These are phyloP conservation scores for Asbolus verrucosus DNA, from an alignment of 1,140 invertebrate species.

Conservation along the genomic window DNA sequence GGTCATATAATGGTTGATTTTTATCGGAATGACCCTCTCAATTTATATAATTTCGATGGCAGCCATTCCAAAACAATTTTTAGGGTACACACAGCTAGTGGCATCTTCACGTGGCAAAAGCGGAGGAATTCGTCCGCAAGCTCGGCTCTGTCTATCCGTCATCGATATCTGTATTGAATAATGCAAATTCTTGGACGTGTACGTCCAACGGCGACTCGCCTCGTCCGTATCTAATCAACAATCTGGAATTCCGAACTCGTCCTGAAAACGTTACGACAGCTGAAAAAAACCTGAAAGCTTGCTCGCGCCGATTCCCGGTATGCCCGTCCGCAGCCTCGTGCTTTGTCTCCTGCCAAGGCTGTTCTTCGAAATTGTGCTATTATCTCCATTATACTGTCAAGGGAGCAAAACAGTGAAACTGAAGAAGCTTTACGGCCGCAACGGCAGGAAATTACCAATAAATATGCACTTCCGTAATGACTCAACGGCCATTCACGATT, in stretches of 20 bases:
- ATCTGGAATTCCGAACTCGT: constrained; percentile 27
- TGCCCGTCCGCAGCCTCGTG: background rate
- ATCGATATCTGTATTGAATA: constrained; percentile 36
- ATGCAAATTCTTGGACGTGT: constrained; percentile 32
- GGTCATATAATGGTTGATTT: too few species aligned
- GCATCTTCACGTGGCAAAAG: too few species aligned
- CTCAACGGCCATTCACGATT: constrained; percentile 25
- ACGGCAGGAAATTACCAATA: constrained; percentile 35
- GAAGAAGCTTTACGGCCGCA: constrained; percentile 24
- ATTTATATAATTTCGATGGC: too few species aligned
- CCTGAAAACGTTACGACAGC: constrained; percentile 20
- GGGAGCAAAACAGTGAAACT: constrained; percentile 7
- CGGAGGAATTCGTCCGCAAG: too few species aligned
- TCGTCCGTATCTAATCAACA: constrained; percentile 9
- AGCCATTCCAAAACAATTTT: too few species aligned
- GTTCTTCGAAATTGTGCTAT: constrained; percentile 26
- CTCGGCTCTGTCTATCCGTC: constrained; percentile 35
- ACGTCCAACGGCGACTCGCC: constrained; percentile 29
- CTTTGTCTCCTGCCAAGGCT: constrained; percentile 4
- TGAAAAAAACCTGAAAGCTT: too few species aligned
- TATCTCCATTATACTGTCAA: constrained; percentile 35
- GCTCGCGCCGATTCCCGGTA: background rate
- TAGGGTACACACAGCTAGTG: too few species aligned
- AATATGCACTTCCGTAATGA: constrained; percentile 39
- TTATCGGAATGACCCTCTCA: too few species aligned